Conservation (phyloP, 2,888 invertebrate genomes). For the Magallana nippona region DNA sequence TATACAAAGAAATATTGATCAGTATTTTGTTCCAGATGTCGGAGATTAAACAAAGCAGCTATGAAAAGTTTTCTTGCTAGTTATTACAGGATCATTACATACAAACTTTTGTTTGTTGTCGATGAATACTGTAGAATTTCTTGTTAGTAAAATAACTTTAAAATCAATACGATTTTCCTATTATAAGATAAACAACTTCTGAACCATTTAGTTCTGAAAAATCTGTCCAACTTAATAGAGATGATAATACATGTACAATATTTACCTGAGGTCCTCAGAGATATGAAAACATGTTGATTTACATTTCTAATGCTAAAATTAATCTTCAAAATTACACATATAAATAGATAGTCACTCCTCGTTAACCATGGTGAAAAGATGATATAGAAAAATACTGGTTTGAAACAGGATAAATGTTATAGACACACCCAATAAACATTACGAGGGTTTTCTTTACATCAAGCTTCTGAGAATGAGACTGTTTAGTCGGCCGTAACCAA, state of each 20-base stretch:
- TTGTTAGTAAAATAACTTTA: too few relatives aligned
- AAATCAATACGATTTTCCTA: background rate
- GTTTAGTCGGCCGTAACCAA: background rate
- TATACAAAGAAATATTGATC: background rate
- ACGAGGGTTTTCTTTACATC: too few relatives aligned
- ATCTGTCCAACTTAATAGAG: background rate
- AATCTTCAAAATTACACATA: background rate
- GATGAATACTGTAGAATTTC: background rate
- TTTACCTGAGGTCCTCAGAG: too few relatives aligned
- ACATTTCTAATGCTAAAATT: too few relatives aligned
- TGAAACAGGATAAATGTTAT: constrained; percentile 6
- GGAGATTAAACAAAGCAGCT: background rate
- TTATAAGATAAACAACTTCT: too few relatives aligned
- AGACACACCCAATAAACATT: background rate
- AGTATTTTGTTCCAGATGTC: background rate
- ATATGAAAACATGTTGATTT: too few relatives aligned
- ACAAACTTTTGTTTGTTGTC: too few relatives aligned
- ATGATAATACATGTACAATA: background rate
- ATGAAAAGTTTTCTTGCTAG: background rate
- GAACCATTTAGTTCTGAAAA: background rate
- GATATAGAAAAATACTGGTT: constrained; percentile 7
- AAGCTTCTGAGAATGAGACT: background rate
- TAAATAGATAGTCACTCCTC: background rate
- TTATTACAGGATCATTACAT: too few relatives aligned
- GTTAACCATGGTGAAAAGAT: constrained; percentile 12